Base-by-base conservation (phyloP, 2,113 vertebrate genomes). In the Mirounga angustirostris region DNA sequence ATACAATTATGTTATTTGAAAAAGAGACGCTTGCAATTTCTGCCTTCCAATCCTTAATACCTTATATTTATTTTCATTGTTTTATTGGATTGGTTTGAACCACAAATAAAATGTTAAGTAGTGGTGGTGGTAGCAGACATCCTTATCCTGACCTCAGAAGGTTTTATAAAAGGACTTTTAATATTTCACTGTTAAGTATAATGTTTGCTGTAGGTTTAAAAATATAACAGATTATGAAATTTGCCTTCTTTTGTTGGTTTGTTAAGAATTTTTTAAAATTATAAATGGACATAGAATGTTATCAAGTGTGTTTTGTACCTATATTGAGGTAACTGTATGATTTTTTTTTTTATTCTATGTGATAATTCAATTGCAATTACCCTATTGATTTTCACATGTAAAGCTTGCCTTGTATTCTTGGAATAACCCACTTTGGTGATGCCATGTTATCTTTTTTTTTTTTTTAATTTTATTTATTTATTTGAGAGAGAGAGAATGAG, bases 291-390 rank as follows among this genome's bases (percentile, higher is more conserved):
- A 69, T 4, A 15, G 40, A 54, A 28, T 81, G 50, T 36, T 85
- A 89, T 50, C 14, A 65, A 89, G 71, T 89, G 26, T 7, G 59
- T 95, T 56, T 89, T 76, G 40, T 85, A 24, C 43, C 74, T 36
- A 36, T 54, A n/a, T 10, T n/a, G 61, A 91, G 50, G 74, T 91
- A 43, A 87, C 24, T 74, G 26, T 58, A 36, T 52, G 12, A 16
- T 56, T 95, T 90, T 91, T 91, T 67, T 92, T 74, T 92, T 85
- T 59, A 28, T 50, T 83, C n/a, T 82, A 16, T 33, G n/a, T 82
- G 63, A 43, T 43, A 43, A 43, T 43, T 43, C 40, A 43, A 43
- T 43, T 43, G 40, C 40, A 84, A 81, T 73, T 54, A 36, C 40
- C 67, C 1, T 24, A 81, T 43, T 80, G 56, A 56, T 89, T 85